Base-by-base conservation (phyloP, 92 coral and sea anemone species). In the Palythoa caribaeorum region DNA sequence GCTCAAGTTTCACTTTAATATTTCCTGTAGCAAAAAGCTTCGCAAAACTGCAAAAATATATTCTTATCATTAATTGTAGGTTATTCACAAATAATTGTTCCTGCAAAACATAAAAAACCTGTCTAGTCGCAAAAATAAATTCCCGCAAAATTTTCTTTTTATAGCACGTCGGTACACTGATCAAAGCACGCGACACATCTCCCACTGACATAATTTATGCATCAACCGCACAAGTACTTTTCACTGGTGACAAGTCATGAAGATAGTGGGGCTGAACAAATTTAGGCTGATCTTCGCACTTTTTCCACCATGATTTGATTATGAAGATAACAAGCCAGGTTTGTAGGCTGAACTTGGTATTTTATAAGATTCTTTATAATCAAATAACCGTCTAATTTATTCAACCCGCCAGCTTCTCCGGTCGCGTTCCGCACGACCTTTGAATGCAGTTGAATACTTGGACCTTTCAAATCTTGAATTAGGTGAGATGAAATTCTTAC, bases 291-390 rank as follows among this genome's bases (percentile, higher is more conserved):
- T 81, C 17, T 68, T 66, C 3, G 4, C 86, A 50, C 48, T 47
- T 81, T 81, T 65, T 44, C 76, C 76, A 81, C 86, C 86, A 63
- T 81, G 86, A 81, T 68, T 40, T 81, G 69, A 92, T 20, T 20
- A 96, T 96, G 99, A 92, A 94, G 93, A 90, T 95, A 38, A 90
- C 98, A 55, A 91, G 93, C 73, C 96, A 95, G 99, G 99, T 95
- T 85, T 84, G 93, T 62, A 16, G 38, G 83, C 38, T 59, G 9
- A 1, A 21, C 44, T 37, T 48, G 69, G 28, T 35, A 28, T 60
- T 60, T 17, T 55, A 19, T 21, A 0, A 59, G 39, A n/a, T 63
- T 16, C 13, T 17, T 19, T 55, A 59, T 37, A 39, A 51, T 55
- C n/a, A 53, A 38, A 19, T 44, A 74, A 78, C 66, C 36, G 54